Evolutionary conservation across 2,113 vertebrate genomes (phyloP).

Genomic region (Tenebrosternarchus preto): DNA sequence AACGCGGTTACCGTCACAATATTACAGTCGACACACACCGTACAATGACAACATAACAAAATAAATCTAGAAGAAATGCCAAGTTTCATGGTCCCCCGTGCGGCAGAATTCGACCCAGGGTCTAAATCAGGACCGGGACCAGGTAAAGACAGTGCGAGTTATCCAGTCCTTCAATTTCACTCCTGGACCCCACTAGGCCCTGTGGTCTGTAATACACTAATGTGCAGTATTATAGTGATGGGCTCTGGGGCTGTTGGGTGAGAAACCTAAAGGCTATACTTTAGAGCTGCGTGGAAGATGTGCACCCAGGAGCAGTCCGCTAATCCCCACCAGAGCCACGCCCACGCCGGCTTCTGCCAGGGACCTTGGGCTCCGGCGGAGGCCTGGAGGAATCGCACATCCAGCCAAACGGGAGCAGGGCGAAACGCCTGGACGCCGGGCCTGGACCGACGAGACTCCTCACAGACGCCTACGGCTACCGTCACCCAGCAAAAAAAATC

Average conservation of each 20-base stretch:
- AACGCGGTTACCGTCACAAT: not conserved
- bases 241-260: constrained; percentile 46
- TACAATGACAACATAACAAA: not conserved
- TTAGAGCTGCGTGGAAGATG: constrained; percentile 61
- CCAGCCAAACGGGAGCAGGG: not conserved
- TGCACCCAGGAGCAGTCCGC: constrained; percentile 27
- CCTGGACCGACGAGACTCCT: not conserved
- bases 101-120: constrained; percentile 25
- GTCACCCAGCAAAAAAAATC: constrained; percentile 63
- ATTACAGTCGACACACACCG: not conserved
- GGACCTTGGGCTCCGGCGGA: not conserved
- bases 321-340: constrained; percentile 38
- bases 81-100: not conserved
- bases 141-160: constrained; percentile 57
- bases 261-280: constrained; percentile 69
- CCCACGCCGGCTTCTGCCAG: not conserved
- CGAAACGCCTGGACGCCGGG: not conserved
- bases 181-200: constrained; percentile 56
- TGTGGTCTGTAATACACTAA: constrained; percentile 75
- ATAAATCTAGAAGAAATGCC: not conserved
- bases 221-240: constrained; percentile 71
- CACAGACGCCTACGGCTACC: constrained; percentile 67
- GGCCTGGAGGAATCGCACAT: not conserved
- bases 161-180: constrained; percentile 66
- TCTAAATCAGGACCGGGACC: constrained; percentile 49